Evolutionary conservation across 2,888 invertebrate genomes (phyloP).

Genomic region (Aelia acuminata): DNA sequence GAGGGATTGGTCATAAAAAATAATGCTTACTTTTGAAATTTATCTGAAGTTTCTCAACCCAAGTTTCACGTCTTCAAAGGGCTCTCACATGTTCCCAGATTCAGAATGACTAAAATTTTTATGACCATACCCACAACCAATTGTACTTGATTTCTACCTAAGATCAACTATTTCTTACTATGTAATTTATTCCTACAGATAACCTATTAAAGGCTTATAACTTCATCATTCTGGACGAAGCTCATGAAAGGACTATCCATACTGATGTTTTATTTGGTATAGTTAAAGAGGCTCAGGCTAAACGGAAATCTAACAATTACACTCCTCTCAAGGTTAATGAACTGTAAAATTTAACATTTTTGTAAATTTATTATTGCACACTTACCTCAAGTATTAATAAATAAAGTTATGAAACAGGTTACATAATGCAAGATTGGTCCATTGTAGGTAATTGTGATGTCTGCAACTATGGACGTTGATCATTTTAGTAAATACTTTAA

Average conservation of each 20-base stretch:
- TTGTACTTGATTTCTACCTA: too few species aligned
- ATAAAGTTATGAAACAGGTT: not conserved
- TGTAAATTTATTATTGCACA: not conserved
- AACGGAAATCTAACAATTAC: conserved; percentile 74
- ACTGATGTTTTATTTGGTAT: conserved; percentile 96
- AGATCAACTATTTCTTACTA: too few species aligned
- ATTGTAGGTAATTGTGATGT: conserved; percentile 86
- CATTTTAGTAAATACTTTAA: conserved; percentile 92
- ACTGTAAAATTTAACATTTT: not conserved
- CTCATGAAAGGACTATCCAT: conserved; percentile 94
- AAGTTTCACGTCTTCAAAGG: too few species aligned
- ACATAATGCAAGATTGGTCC: not conserved
- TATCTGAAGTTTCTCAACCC: too few species aligned
- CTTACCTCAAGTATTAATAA: not conserved
- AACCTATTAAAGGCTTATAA: conserved; percentile 83
- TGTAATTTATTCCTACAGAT: conserved; percentile 71
- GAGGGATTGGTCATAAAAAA: too few species aligned
- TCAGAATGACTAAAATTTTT: too few species aligned
- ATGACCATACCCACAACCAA: too few species aligned
- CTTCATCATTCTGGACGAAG: conserved; percentile 91
- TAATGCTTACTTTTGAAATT: too few species aligned
- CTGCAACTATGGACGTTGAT: conserved; percentile 97
- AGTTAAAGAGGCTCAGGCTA: conserved; percentile 87
- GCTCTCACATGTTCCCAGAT: too few species aligned
- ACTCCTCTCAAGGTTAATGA: conserved; percentile 77